Evolutionary conservation across 2,888 invertebrate species (phyloP).

Genomic region (Campaea margaritaria): DNA sequence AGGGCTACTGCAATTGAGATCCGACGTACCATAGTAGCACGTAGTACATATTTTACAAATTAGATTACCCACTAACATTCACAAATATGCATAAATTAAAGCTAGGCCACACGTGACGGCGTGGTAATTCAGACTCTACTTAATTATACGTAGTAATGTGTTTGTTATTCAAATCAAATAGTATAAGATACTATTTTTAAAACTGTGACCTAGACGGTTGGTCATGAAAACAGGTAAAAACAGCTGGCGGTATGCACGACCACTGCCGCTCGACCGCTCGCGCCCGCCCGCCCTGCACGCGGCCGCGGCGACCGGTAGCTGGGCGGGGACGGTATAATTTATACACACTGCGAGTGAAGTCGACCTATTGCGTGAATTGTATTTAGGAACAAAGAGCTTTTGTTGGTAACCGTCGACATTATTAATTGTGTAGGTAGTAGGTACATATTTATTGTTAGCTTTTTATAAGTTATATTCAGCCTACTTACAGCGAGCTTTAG

Average conservation of each 20-base stretch:
- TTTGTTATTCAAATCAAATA: conserved; percentile 46
- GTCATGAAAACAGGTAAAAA: conserved; percentile 52
- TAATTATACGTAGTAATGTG: conserved; percentile 43
- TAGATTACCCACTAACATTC: conserved; percentile 15
- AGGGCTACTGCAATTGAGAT: background rate
- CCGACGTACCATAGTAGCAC: background rate
- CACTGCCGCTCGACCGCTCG: conserved; percentile 7
- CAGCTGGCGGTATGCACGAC: conserved; percentile 33
- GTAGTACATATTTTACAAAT: background rate
- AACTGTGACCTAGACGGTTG: conserved; percentile 52
- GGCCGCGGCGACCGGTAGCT: conserved; percentile 36
- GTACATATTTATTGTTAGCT: conserved; percentile 32
- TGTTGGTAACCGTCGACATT: conserved; percentile 41
- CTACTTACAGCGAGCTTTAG: conserved; percentile 23
- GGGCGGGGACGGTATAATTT: conserved; percentile 57
- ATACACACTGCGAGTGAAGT: conserved; percentile 47
- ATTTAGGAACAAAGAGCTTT: conserved; percentile 60
- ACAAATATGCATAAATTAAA: conserved; percentile 34
- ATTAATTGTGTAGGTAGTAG: conserved; percentile 37
- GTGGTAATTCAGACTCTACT: conserved; percentile 36
- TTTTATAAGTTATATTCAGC: conserved; percentile 29
- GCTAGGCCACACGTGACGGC: conserved; percentile 25
- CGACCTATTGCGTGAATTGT: conserved; percentile 62
- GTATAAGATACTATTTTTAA: conserved; percentile 58
- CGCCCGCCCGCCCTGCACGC: conserved; percentile 31